Base-by-base conservation (phyloP, 2,888 invertebrate species). In the Iselma pallidipennis region DNA sequence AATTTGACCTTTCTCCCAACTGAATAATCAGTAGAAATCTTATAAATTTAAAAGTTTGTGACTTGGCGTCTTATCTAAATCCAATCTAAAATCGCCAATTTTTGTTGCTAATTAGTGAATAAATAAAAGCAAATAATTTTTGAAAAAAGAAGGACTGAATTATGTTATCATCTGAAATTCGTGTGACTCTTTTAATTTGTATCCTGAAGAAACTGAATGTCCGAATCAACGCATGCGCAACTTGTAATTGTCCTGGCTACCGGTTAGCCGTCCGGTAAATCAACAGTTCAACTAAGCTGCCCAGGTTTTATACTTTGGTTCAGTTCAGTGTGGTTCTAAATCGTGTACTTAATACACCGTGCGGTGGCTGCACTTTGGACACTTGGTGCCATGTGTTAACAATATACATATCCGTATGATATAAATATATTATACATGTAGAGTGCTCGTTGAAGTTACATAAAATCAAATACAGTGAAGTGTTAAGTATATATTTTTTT, bases 251-350 rank as follows among this genome's bases (percentile, higher is more conserved):
- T 75, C 71, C 66, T 74, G 74, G 73, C 75, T 80, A 80, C 81
- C 78, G 79, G 80, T 78, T 73, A 74, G 72, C 74, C 74, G 79
- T 78, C 75, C 78, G 75, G 74, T 76, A 69, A 75, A 73, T 76
- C 74, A 76, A 78, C 72, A 66, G 70, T 56, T 58, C 72, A 66
- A 72, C 71, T 73, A 69, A 76, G 76, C 76, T 78, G 76, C 73
- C 75, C 75, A 75, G 74, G 49, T 61, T 57, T 59, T 21, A 53
- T 7, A 33, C 31, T 53, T 33, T 29, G 16, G 29, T 7, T 53
- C 62, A 62, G 55, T 78, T 77, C 79, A 80, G 80, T 80, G 76
- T 76, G 76, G 74, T 73, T 74, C 73, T 71, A 79, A 76, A 76
- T 77, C 72, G 77, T 78, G 76, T 68, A 60, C 55, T 60, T 64